Evolutionary conservation across 2,888 invertebrate genomes (phyloP).

Genomic region (Beris chalybata): DNA sequence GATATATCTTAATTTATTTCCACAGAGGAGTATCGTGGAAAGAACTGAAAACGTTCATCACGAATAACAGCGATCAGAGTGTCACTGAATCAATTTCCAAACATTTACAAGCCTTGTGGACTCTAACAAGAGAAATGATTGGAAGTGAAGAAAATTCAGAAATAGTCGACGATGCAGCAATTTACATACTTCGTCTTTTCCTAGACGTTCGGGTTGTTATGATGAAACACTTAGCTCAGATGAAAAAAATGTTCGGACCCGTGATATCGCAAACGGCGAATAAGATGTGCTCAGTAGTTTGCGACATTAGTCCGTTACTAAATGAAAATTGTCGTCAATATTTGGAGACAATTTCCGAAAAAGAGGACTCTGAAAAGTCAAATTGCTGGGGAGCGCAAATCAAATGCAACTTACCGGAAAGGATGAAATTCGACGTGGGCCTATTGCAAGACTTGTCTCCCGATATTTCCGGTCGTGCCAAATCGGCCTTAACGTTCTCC

Average conservation of each 20-base stretch:
- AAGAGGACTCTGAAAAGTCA: constrained; percentile 26
- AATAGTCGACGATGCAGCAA: constrained; percentile 65
- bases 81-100: constrained; percentile 44
- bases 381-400: constrained; percentile 39
- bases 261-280: constrained; percentile 60
- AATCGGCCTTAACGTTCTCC: constrained; percentile 45
- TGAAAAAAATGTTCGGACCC: constrained; percentile 65
- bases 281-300: constrained; percentile 64
- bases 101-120: constrained; percentile 55
- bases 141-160: constrained; percentile 61
- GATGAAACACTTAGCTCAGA: constrained; percentile 60
- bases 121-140: constrained; percentile 55
- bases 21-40: constrained; percentile 59
- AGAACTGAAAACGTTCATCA: constrained; percentile 58
- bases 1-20: neutral
- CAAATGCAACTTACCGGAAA: constrained; percentile 30
- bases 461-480: constrained; percentile 41
- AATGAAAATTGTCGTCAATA: constrained; percentile 58
- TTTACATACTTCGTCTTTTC: constrained; percentile 65
- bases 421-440: constrained; percentile 18
- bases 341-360: constrained; percentile 52
- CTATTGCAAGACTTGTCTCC: constrained; percentile 38
- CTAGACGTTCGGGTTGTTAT: constrained; percentile 62
- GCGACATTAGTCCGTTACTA: constrained; percentile 57
- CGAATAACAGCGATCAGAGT: constrained; percentile 52